Conservation (phyloP, 2,888 invertebrate genomes). For the Dynastes maya region DNA sequence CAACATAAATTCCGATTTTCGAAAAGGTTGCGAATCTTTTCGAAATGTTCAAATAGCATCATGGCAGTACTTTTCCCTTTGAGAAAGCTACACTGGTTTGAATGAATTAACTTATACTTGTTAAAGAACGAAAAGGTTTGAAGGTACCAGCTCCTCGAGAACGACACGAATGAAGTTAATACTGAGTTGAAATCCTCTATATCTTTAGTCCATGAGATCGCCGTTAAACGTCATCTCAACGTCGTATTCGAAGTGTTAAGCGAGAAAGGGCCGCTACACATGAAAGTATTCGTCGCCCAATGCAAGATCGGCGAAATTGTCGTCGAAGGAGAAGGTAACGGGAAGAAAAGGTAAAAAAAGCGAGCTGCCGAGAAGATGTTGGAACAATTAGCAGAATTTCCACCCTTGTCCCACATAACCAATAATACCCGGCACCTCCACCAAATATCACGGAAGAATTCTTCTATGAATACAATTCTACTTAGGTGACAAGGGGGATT, state of each 20-base stretch:
- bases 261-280: slow-evolving; percentile 96
- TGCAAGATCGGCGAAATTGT: slow-evolving; percentile 82
- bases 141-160: slow-evolving; percentile 48
- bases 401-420: slow-evolving; percentile 77
- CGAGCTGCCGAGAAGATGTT: slow-evolving; percentile 96
- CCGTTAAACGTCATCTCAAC: slow-evolving; percentile 89
- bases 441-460: too few species aligned
- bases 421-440: slow-evolving; percentile 63
- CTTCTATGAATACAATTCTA: too few species aligned
- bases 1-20: too few species aligned
- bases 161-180: slow-evolving; percentile 71
- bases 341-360: slow-evolving; percentile 93
- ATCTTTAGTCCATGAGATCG: slow-evolving; percentile 96
- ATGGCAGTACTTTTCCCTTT: too few species aligned
- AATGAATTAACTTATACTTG: too few species aligned
- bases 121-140: too few species aligned
- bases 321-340: slow-evolving; percentile 94
- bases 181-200: slow-evolving; percentile 95
- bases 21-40: too few species aligned
- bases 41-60: too few species aligned
- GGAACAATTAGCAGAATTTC: slow-evolving; percentile 86
- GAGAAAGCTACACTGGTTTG: too few species aligned
- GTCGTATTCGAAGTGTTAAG: slow-evolving; percentile 92
- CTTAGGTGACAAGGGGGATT: too few species aligned
- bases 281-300: slow-evolving; percentile 88